A percentile compares a stretch with the other conserved stretches of the same genome.
phyloP scores from a whole-genome alignment of 2,113 vertebrate genomes.

The Oncorhynchus gorbuscha region DNA sequence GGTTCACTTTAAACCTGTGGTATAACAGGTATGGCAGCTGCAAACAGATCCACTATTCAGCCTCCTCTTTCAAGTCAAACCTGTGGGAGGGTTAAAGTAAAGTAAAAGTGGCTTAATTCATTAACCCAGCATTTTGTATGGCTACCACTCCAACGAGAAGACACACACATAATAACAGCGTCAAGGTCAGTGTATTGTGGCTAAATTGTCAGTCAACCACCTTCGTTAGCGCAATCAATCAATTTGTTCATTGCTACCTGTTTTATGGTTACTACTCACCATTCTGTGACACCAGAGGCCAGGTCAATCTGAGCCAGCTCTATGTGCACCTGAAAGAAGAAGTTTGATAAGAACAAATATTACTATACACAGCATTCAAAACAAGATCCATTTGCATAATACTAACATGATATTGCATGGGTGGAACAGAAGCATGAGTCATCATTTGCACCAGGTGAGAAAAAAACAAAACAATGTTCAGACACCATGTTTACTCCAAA shows the following conservation, averaged over 20 bases:
- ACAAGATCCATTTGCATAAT: too few relatives aligned
- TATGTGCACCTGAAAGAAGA: conserved; percentile 61
- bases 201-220: background rate
- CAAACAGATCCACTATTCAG: conserved; percentile 41
- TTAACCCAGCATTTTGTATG: too few relatives aligned
- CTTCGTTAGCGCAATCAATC: background rate
- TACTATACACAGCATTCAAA: background rate
- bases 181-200: background rate
- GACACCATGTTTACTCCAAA: background rate
- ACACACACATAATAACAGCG: background rate
- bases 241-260: background rate
- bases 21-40: background rate
- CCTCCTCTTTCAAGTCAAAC: conserved; percentile 71
- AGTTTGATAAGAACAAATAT: background rate
- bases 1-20: background rate
- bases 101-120: background rate
- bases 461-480: background rate
- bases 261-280: conserved; percentile 52
- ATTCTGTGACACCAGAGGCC: conserved; percentile 65
- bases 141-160: background rate
- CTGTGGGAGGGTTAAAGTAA: conserved; percentile 41
- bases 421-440: too few relatives aligned
- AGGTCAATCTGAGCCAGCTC: conserved; percentile 65
- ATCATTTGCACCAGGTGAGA: too few relatives aligned
- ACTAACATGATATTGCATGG: too few relatives aligned